phyloP scores from a whole-genome alignment of 2,888 invertebrate genomes.

The Boloria selene region DNA sequence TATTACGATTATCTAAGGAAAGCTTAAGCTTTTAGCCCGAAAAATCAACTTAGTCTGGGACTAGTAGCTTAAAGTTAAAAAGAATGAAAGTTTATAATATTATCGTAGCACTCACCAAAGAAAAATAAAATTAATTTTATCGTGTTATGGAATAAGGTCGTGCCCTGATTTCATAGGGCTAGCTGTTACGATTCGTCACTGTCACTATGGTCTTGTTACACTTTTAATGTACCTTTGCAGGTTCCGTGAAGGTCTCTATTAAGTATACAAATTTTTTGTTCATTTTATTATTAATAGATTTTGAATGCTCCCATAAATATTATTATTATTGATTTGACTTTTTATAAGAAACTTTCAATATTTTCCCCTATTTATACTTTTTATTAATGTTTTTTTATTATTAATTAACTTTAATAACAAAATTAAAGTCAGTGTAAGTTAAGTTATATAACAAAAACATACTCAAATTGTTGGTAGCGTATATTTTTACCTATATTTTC shows the following conservation, averaged over 20 bases:
- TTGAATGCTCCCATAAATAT: background rate
- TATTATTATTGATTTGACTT: too few relatives aligned
- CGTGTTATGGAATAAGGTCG: conserved; percentile 15
- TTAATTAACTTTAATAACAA: too few relatives aligned
- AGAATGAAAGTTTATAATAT: background rate
- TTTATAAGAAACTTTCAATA: too few relatives aligned
- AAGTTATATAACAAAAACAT: too few relatives aligned
- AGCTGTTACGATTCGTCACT: conserved; percentile 29
- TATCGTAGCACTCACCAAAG: conserved; percentile 11
- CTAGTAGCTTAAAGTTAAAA: background rate
- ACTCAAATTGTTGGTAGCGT: too few relatives aligned
- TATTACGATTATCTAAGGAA: too few relatives aligned
- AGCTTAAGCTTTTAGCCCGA: too few relatives aligned
- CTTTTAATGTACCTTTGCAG: conserved; percentile 15
- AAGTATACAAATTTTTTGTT: background rate
- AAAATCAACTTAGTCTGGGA: too few relatives aligned
- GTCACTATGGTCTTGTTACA: conserved; percentile 15
- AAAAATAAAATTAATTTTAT: conserved; percentile 23
- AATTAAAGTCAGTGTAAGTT: too few relatives aligned
- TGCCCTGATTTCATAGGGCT: conserved; percentile 15
- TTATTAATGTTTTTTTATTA: too few relatives aligned
- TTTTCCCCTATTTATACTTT: too few relatives aligned
- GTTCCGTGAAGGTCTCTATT: conserved; percentile 16
- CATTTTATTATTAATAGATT: background rate
- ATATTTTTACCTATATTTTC: too few relatives aligned